Evolutionary conservation across 2,113 vertebrate species (phyloP).

Genomic region (Passer domesticus): DNA sequence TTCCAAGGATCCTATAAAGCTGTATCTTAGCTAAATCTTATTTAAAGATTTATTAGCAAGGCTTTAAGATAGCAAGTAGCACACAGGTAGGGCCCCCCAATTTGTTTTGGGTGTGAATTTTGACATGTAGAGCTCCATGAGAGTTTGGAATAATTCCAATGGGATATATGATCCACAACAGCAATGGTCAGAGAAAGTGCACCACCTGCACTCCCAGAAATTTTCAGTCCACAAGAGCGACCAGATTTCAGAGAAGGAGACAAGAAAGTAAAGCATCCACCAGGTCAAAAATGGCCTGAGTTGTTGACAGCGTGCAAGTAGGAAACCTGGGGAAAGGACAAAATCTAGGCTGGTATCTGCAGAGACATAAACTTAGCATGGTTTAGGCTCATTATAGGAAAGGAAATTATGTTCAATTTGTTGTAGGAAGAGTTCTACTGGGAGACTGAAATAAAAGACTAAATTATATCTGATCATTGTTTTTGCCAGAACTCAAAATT

Average conservation of each 20-base stretch:
- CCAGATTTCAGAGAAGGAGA: not conserved
- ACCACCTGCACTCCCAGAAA: not conserved
- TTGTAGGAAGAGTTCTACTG: not conserved
- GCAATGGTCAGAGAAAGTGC: not conserved
- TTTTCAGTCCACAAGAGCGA: not conserved
- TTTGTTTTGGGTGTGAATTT: not conserved
- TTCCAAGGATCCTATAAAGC: not conserved
- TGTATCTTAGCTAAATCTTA: not conserved
- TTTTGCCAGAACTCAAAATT: not conserved
- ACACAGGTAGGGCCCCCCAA: not conserved
- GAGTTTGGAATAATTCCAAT: not conserved
- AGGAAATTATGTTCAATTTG: not conserved
- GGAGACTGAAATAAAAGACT: not conserved
- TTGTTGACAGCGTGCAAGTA: rapidly evolving
- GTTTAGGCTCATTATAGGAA: not conserved
- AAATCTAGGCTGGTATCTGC: not conserved
- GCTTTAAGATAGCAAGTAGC: not conserved
- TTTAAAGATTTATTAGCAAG: not conserved
- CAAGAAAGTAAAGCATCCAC: not conserved
- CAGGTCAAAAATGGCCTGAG: not conserved
- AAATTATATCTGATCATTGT: not conserved
- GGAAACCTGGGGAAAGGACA: not conserved
- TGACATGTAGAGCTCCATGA: not conserved
- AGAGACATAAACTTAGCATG: not conserved
- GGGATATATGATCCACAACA: not conserved